Base-by-base conservation (phyloP, 2,888 invertebrate species). In the Stenodema calcarata region DNA sequence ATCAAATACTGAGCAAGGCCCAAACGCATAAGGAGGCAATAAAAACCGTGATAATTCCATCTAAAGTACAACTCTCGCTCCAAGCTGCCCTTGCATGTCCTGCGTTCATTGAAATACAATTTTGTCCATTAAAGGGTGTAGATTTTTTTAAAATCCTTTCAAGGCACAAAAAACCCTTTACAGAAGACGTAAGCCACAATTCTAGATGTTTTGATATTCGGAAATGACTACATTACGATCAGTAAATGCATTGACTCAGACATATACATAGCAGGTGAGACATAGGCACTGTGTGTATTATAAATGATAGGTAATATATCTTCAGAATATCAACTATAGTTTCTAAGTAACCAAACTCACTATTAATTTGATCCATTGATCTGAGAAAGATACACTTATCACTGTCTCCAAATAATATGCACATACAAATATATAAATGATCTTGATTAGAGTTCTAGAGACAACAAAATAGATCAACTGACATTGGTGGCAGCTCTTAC, bases 231-330 rank as follows among this genome's bases (percentile, higher is more conserved):
- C 4, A 16, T 47, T 9, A 18, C 11, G 35, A 28, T 73, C 47
- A n/a, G 84, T 84, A 84, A 84, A 73, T 84, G 84, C 84, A 84
- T 84, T 84, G 84, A 75, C 73, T 84, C 30, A 73, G 84, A 84
- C 84, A 75, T 84, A 30, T 23, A 42, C 23, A 84, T 28, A 35
- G 73, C 84, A 84, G 80, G 69, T 41, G 83, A 81, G 87, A 87
- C 86, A 79, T 87, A 88, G 87, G 88, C 88, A 88, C 87, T 87
- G 86, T 86, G 88, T 88, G 88, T 88, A 50, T 35, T 35, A 42
- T 75, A 30, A 44, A 76, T 62, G 44, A 87, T 78, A 86, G 28
- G 14, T 62, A 27, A 42, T 41, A 30, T 54, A 62, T 62, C 9
- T 54, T 80, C 28, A 42, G 69, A 82, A 28, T 28, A 69, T 69